Evolutionary conservation across 2,113 vertebrate species (phyloP), one percentile per base, ranked within the genome.

Genomic region (Thalassoma bifasciatum): DNA sequence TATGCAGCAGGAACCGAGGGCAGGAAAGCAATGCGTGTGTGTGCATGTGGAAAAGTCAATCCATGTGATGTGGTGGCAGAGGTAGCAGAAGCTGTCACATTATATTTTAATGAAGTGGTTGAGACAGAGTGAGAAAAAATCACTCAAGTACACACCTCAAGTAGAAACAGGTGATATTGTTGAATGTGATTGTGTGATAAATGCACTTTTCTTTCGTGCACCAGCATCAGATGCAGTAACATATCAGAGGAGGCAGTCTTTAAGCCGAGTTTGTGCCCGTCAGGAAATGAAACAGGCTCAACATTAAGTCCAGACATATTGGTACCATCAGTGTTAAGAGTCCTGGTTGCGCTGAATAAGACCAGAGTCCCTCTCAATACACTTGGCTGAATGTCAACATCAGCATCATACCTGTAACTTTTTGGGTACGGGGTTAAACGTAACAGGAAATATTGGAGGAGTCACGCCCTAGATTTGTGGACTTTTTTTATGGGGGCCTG

Each of bases 201-300:
- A 16, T 24, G 63, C 46, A 10, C 23, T 51, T 44, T 46, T 21
- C 62, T 40, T 17, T 52, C 36, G 46, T 42, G 22, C 64, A n/a
- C 36, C 16, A 62, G 60, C 66, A 49, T 19, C 22, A 75, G 56
- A 54, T 47, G 22, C n/a, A 56, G 82, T 30, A 30, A 30, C 30
- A 30, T 30, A 30, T 30, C 30, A 30, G 30, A 30, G 30, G 30
- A 30, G 30, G 30, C 6, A 30, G 30, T 30, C 30, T 30, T 30
- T 30, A 6, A 30, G 70, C 40, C 67, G 22, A 49, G 66, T 75
- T 86, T 68, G 58, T 83, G 24, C 40, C 54, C 37, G 65, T 54
- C 78, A 81, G 77, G 81, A 84, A 87, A 81, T 75, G 54, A 87
- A 82, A 81, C 62, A 22, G 47, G 46, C 66, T 62, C 60, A 30